These are phyloP conservation scores for Mythimna vitellina DNA, from an alignment of 2,888 invertebrate species.

Conservation along the genomic window DNA sequence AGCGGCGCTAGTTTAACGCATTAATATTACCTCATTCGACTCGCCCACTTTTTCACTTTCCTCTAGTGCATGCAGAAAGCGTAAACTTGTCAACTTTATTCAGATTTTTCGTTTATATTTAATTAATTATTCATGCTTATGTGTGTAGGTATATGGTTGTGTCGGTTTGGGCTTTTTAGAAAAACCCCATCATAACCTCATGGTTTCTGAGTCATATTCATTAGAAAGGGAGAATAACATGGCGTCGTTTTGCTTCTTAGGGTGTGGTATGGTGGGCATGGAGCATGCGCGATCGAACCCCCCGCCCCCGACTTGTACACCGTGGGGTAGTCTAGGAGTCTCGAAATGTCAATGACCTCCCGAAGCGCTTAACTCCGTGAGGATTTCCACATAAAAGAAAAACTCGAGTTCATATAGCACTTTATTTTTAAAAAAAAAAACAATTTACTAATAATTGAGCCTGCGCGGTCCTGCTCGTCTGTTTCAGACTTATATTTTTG, in stretches of 20 bases:
- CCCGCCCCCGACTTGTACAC: not conserved
- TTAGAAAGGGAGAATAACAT: constrained; percentile 22
- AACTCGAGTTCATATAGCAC: not conserved
- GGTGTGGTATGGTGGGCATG: constrained; percentile 29
- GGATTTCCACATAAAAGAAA: constrained; percentile 4
- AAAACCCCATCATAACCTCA: constrained; percentile 12
- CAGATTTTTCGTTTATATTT: constrained; percentile 19
- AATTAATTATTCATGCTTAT: constrained; percentile 16
- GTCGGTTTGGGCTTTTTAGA: constrained; percentile 5
- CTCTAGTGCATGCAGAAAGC: constrained; percentile 83
- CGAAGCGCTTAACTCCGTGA: not conserved
- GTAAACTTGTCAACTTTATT: constrained; percentile 74
- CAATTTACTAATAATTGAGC: not conserved
- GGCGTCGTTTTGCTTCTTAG: constrained; percentile 24
- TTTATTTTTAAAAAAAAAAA: not conserved
- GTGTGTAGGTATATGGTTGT: constrained; percentile 1
- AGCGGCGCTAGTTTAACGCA: constrained; percentile 76
- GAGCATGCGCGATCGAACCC: constrained; percentile 38
- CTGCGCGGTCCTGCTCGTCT: not conserved
- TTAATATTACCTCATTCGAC: constrained; percentile 84
- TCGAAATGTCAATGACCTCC: constrained; percentile 32
- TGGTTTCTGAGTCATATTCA: constrained; percentile 24
- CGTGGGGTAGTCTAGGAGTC: constrained; percentile 11
- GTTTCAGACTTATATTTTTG: not conserved
- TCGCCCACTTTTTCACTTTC: constrained; percentile 87